Conservation (phyloP, 2,113 vertebrate species). For the Thamnaconus septentrionalis region DNA sequence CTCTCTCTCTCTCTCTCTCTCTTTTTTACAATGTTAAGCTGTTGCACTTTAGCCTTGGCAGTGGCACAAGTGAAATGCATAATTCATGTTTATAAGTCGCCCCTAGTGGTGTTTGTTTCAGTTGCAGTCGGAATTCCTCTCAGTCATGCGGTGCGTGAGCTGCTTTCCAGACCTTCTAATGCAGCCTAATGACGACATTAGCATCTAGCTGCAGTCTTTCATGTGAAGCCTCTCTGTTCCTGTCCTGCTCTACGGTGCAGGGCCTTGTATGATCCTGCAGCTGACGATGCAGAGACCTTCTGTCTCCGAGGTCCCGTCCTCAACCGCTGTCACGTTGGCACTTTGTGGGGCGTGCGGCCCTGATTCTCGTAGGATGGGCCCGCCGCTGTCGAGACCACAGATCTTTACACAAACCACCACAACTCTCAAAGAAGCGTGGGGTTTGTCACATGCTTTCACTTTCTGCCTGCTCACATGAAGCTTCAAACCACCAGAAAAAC, state of each 20-base stretch:
- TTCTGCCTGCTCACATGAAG: constrained; percentile 51
- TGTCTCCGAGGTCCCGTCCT: constrained; percentile 1
- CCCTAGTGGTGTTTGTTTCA: no score
- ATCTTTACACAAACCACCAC: constrained; percentile 40
- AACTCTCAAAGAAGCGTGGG: constrained; percentile 54
- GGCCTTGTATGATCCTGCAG: no score
- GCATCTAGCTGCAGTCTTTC: background rate
- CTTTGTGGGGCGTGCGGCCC: constrained; percentile 27
- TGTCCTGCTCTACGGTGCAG: no score
- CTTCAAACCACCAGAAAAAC: constrained; percentile 56
- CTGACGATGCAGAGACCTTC: no score
- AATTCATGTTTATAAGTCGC: constrained; percentile 3
- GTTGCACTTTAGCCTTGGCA: constrained; percentile 48
- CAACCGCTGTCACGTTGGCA: constrained; percentile 40
- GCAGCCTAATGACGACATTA: background rate
- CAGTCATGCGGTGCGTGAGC: background rate
- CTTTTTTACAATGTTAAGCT: constrained; percentile 62
- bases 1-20: no score
- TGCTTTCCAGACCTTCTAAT: constrained; percentile 2
- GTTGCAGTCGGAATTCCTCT: constrained; percentile 5
- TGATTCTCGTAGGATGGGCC: constrained; percentile 30
- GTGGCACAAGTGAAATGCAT: constrained; percentile 20
- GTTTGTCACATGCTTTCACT: constrained; percentile 65
- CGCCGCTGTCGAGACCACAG: constrained; percentile 31
- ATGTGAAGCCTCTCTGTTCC: no score